Percentiles rank a stretch among this genome's conserved stretches.
phyloP scores from a whole-genome alignment of 2,797 vertebrate species.

The Poliocrania exsul region DNA sequence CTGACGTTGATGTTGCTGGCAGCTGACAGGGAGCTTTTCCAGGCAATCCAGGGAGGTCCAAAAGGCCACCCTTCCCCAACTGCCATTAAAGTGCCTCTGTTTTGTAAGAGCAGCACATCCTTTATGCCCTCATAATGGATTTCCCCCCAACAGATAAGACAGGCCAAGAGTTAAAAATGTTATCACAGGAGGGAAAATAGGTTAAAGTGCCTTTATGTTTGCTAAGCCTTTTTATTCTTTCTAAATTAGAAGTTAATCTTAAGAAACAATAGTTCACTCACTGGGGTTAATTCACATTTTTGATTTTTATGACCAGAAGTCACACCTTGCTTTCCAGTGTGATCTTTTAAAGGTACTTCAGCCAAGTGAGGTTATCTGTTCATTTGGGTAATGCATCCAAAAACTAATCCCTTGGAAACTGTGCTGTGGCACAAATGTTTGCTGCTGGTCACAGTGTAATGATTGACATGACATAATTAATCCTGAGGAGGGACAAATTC shows the following conservation, averaged over 20 bases:
- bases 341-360: not conserved
- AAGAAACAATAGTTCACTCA: not conserved
- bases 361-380: not conserved
- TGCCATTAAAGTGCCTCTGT: constrained; percentile 61
- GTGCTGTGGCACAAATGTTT: not conserved
- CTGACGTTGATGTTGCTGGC: constrained; percentile 60
- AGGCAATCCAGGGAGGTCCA: constrained; percentile 61
- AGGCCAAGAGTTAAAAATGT: constrained; percentile 41
- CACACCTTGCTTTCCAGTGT: not conserved
- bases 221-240: constrained; percentile 34
- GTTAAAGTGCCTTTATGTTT: constrained; percentile 14
- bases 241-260: constrained; percentile 17
- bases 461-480: not conserved
- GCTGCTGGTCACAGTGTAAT: not conserved
- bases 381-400: not conserved
- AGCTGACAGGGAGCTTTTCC: constrained; percentile 67
- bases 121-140: constrained; percentile 59
- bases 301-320: constrained; percentile 24
- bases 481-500: not conserved
- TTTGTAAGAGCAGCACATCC: constrained; percentile 54
- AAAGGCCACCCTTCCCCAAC: constrained; percentile 51
- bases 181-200: not conserved
- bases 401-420: not conserved
- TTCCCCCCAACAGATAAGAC: constrained; percentile 23
- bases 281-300: not conserved